Evolutionary conservation across 2,888 invertebrate genomes (phyloP).

Genomic region (Troides oblongomaculatus): DNA sequence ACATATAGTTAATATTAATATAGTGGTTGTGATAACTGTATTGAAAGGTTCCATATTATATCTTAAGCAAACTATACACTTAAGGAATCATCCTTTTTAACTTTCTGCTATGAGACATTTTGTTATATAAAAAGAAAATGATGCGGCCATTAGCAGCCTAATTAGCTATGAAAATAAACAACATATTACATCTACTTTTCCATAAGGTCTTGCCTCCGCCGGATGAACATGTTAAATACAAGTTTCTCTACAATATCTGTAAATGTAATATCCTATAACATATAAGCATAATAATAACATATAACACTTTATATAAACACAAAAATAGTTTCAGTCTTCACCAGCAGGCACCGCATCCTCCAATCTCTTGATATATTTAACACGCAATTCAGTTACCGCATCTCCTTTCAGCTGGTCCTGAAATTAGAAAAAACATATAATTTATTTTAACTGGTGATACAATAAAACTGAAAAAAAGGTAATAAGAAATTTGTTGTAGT

Average conservation of each 20-base stretch:
- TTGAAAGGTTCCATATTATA: too few species aligned
- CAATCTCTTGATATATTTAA: constrained; percentile 95
- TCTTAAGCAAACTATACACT: too few species aligned
- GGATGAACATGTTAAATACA: not conserved
- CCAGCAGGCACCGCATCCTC: constrained; percentile 99
- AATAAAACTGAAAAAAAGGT: too few species aligned
- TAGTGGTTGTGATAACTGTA: too few species aligned
- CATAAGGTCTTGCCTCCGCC: not conserved
- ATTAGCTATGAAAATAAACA: not conserved
- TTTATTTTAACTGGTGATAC: too few species aligned
- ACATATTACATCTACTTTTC: not conserved
- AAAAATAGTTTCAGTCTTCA: constrained; percentile 87
- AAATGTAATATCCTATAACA: not conserved
- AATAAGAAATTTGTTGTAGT: too few species aligned
- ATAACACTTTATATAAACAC: not conserved
- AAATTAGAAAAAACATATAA: constrained; percentile 32
- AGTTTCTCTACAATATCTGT: not conserved
- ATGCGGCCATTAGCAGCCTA: not conserved
- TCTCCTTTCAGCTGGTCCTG: constrained; percentile 98
- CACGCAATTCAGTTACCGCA: constrained; percentile 93
- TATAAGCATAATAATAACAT: constrained; percentile 2
- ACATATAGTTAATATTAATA: too few species aligned
- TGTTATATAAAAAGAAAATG: too few species aligned
- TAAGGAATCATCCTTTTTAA: too few species aligned
- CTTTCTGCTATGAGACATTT: too few species aligned